phyloP scores from a whole-genome alignment of 2,888 invertebrate species.

The Gymnoscelis rufifasciata region DNA sequence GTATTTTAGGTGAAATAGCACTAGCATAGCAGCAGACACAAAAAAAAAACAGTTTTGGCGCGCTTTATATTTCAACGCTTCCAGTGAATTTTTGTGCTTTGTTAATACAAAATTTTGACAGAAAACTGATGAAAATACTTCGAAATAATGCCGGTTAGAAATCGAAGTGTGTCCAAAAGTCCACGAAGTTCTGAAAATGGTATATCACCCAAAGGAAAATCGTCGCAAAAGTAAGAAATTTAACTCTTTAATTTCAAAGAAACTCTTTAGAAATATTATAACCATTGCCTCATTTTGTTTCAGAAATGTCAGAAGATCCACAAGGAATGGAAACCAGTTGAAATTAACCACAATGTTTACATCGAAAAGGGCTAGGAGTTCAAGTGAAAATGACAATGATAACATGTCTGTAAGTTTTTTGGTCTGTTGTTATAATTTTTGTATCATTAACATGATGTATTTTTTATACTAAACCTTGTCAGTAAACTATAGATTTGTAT shows the following conservation, averaged over 20 bases:
- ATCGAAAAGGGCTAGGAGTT: slow-evolving; percentile 46
- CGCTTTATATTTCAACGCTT: too few relatives aligned
- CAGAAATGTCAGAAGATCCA: slow-evolving; percentile 33
- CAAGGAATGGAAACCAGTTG: slow-evolving; percentile 40
- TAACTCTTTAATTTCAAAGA: background rate
- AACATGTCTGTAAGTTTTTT: slow-evolving; percentile 14
- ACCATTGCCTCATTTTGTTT: slow-evolving; percentile 22
- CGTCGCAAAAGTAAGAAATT: slow-evolving; percentile 25
- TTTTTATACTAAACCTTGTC: too few relatives aligned
- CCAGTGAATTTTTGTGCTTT: too few relatives aligned
- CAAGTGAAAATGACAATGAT: slow-evolving; percentile 26
- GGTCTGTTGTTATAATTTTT: too few relatives aligned
- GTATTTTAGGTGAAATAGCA: too few relatives aligned
- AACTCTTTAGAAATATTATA: too few relatives aligned
- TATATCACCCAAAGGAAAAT: slow-evolving; percentile 20
- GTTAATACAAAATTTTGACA: too few relatives aligned
- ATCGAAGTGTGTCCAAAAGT: slow-evolving; percentile 23
- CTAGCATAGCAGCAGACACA: too few relatives aligned
- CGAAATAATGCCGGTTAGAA: slow-evolving; percentile 40
- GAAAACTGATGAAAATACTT: too few relatives aligned
- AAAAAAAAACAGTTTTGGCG: too few relatives aligned
- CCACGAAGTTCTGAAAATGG: slow-evolving; percentile 26
- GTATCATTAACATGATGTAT: too few relatives aligned
- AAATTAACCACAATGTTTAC: slow-evolving; percentile 50
- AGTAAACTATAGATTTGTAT: too few relatives aligned